Conservation (phyloP, 2,797 vertebrate species). For the Syndactyla subalaris region DNA sequence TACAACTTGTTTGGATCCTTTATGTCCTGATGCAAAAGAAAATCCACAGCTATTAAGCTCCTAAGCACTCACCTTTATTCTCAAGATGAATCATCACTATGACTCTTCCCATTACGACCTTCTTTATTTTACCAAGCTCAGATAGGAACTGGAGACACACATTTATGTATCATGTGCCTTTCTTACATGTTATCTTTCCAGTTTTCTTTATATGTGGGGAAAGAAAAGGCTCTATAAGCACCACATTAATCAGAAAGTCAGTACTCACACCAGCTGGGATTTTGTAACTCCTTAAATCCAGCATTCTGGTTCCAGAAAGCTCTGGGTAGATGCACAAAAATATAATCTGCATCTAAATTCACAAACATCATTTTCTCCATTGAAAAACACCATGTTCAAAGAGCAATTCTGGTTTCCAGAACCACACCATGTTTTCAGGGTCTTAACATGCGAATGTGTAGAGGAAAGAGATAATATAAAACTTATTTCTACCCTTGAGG, state of each 20-base stretch:
- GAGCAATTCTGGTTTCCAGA: neutral
- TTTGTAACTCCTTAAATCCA: neutral
- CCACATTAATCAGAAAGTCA: neutral
- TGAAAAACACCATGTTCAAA: neutral
- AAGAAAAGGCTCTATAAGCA: neutral
- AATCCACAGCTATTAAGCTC: neutral
- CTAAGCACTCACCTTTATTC: neutral
- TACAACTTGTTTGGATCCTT: neutral
- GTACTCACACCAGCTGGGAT: neutral
- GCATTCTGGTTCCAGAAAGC: neutral
- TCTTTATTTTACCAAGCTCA: neutral
- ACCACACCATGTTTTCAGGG: rapidly evolving
- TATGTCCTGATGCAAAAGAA: neutral
- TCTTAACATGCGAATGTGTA: neutral
- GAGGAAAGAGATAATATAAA: neutral
- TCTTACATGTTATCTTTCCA: neutral
- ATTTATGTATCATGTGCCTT: neutral
- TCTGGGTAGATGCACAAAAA: neutral
- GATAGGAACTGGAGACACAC: neutral
- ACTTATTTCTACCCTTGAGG: neutral
- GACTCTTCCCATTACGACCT: neutral
- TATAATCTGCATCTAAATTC: neutral
- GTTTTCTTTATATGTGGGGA: neutral
- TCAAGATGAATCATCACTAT: neutral
- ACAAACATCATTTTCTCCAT: rapidly evolving